phyloP scores from a whole-genome alignment of 1,140 invertebrate genomes.

The Procambarus virginalis region DNA sequence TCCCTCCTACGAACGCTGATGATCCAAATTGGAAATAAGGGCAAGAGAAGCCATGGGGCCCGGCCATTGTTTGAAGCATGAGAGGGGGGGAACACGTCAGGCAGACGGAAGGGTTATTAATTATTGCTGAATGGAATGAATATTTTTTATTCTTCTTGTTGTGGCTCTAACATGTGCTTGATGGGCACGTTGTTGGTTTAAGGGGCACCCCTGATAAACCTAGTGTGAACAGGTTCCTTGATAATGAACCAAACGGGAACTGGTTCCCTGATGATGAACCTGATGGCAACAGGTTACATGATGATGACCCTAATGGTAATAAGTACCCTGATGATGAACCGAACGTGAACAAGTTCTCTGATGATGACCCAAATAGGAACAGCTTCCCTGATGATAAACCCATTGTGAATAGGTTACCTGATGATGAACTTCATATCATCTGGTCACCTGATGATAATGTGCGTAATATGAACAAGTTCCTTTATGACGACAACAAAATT shows the following conservation, averaged over 20 bases:
- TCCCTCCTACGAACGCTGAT: background rate
- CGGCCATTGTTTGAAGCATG: conserved; percentile 19
- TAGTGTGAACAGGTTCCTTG: background rate
- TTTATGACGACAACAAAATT: no score
- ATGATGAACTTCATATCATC: no score
- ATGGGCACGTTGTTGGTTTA: background rate
- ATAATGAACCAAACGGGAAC: background rate
- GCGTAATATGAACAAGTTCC: no score
- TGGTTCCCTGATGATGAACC: background rate
- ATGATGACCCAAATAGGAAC: no score
- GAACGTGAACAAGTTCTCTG: no score
- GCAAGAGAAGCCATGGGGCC: background rate
- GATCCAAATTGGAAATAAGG: conserved; percentile 27
- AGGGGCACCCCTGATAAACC: background rate
- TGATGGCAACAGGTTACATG: background rate
- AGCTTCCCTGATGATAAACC: no score
- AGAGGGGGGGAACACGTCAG: background rate
- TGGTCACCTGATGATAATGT: no score
- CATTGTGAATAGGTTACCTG: no score
- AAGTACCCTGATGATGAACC: background rate
- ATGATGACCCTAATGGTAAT: background rate
- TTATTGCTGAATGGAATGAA: conserved; percentile 5
- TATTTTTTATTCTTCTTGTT: background rate
- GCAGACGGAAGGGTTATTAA: conserved; percentile 6
- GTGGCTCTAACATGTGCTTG: background rate